Conservation (phyloP, 2,888 invertebrate genomes). For the Drosophila helvetica region DNA sequence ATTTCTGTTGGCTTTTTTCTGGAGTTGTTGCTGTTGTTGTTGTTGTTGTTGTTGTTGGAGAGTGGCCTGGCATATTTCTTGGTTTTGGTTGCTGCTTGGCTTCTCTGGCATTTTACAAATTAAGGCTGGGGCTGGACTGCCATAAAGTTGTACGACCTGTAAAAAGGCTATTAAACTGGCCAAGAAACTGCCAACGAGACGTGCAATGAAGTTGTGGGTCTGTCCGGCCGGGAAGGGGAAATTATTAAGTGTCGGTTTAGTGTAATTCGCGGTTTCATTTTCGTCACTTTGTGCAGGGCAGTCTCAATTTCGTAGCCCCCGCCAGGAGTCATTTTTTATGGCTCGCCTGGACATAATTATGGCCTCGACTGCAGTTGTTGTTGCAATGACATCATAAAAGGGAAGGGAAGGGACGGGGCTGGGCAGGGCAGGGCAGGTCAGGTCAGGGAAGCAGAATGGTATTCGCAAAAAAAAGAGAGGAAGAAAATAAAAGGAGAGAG, state of each 20-base stretch:
- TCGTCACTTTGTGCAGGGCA: constrained; percentile 69
- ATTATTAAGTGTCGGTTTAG: constrained; percentile 80
- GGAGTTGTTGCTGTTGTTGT: not conserved
- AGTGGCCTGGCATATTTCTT: constrained; percentile 45
- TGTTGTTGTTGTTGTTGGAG: not conserved
- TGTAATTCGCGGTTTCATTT: constrained; percentile 79
- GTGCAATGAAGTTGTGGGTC: constrained; percentile 5
- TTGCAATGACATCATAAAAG: constrained; percentile 72
- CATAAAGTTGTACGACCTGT: constrained; percentile 78
- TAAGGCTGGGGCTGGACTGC: constrained; percentile 38
- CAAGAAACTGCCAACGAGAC: constrained; percentile 39
- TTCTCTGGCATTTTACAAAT: constrained; percentile 41
- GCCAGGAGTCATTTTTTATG: constrained; percentile 63
- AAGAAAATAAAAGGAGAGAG: not conserved
- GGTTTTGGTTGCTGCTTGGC: constrained; percentile 26
- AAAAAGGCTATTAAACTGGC: constrained; percentile 77
- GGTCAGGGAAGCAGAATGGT: constrained; percentile 21
- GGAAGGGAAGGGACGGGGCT: constrained; percentile 32
- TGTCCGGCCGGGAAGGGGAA: constrained; percentile 30
- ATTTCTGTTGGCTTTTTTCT: not conserved
- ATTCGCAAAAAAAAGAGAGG: constrained; percentile 1
- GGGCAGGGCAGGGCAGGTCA: constrained; percentile 18
- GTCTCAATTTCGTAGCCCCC: constrained; percentile 55
- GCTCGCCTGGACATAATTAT: constrained; percentile 65
- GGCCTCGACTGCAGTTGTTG: constrained; percentile 48